Conservation (phyloP, 2,113 vertebrate species). For the Misgurnus mizolepis region DNA sequence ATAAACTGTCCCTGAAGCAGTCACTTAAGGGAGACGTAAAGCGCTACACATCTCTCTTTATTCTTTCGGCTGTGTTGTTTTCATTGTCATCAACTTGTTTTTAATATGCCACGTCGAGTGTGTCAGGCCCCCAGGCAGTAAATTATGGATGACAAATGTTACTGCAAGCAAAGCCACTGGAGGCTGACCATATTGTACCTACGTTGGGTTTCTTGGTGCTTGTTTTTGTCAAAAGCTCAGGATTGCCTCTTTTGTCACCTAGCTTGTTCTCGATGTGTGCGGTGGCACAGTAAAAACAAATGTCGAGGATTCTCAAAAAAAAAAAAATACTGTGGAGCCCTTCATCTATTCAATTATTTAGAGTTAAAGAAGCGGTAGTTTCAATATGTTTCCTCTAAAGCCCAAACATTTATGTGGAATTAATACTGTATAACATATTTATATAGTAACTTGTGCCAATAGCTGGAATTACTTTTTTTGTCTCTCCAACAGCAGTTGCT, state of each 20-base stretch:
- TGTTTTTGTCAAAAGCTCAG: slow-evolving; percentile 66
- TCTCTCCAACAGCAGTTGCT: slow-evolving; percentile 36
- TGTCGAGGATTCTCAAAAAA: slow-evolving; percentile 66
- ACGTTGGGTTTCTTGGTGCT: slow-evolving; percentile 55
- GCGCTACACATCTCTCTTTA: slow-evolving; percentile 61
- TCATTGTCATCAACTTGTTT: slow-evolving; percentile 60
- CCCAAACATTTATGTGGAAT: slow-evolving; percentile 58
- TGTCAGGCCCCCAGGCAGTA: slow-evolving; percentile 73
- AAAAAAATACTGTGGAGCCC: slow-evolving; percentile 72
- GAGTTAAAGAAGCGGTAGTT: slow-evolving; percentile 61
- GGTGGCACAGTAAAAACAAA: slow-evolving; percentile 44
- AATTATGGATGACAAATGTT: slow-evolving; percentile 59
- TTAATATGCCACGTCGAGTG: slow-evolving; percentile 68
- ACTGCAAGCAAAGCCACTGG: slow-evolving; percentile 68
- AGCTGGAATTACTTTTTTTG: slow-evolving; percentile 57
- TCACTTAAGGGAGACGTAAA: slow-evolving; percentile 73
- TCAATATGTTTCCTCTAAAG: slow-evolving; percentile 68
- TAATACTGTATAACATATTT: slow-evolving; percentile 67
- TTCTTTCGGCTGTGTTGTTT: slow-evolving; percentile 65
- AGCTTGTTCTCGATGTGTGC: slow-evolving; percentile 40
- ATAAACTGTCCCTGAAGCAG: slow-evolving; percentile 83
- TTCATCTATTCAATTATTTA: slow-evolving; percentile 78
- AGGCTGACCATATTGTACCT: slow-evolving; percentile 74
- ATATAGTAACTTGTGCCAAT: slow-evolving; percentile 68
- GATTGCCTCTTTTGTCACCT: slow-evolving; percentile 61